Base-by-base conservation (phyloP, 2,888 invertebrate genomes). In the Drosophila pseudotalamancana region DNA sequence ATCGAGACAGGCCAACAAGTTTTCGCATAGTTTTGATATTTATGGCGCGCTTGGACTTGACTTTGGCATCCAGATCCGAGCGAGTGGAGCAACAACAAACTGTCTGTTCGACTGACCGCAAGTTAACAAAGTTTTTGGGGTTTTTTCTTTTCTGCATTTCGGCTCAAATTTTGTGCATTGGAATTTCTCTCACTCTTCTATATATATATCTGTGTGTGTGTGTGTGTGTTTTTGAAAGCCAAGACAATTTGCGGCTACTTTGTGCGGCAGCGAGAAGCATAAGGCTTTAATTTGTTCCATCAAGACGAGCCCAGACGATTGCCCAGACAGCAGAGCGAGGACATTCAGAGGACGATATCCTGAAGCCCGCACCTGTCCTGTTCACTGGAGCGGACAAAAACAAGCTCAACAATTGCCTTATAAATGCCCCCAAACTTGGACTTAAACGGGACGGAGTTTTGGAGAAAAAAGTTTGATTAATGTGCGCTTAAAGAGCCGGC, bases 401-500 rank as follows among this genome's bases (percentile, higher is more conserved):
- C 70, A 66, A 72, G 77, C 83, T 75, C 56, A 70, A 85, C 81
- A 83, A 81, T 81, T 82, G 81, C 86, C 83, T 85, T 81, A 85
- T 82, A 86, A 81, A 86, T 86, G 83, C 83, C 72, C 73, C 55
- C 72, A 81, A 84, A 81, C 67, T 81, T 79, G 57, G 57, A 43
- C 78, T 57, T 57, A 78, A 72, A 59, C 66, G 57, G 55, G 67
- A 57, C 50, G 63, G 54, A 51, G 56, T 70, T 66, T 55, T 50
- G 32, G 57, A 16, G 55, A 45, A 86, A 81, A 83, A 86, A 86
- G 81, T 82, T 82, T 82, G 82, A 82, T 86, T 82, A 82, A 82
- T 82, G 84, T 80, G 81, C 84, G 81, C 87, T 86, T 86, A 83
- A 83, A 83, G 81, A 86, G 74, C 67, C 77, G 68, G 67, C 76